Evolutionary conservation across 2,113 vertebrate genomes (phyloP), one percentile per base, ranked within the genome.

Genomic region (Callionymus lyra): DNA sequence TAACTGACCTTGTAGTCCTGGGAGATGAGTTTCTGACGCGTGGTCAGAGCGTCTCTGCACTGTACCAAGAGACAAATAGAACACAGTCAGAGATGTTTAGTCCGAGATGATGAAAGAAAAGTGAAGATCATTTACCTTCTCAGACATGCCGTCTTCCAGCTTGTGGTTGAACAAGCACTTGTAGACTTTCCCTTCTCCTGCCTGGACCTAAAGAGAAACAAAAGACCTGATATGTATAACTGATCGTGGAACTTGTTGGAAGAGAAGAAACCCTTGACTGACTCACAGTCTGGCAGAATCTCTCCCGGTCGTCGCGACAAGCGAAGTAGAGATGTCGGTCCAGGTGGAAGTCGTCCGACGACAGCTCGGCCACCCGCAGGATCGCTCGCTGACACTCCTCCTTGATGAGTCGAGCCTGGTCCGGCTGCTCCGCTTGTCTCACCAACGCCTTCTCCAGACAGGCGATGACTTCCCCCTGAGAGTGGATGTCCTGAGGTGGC

Each of bases 131-230:
- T 27, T 27, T 37, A 76, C 73, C 66, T 70, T 76, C 4, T 92
- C 91, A 68, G 92, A 93, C 94, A 98, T 98, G 21, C 88, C 89
- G 50, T 98, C 94, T 74, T 98, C 94, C 85, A 97, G 98, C 76
- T 98, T 98, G 81, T 98, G 94, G 63, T 98, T 96, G 68, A 98
- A 98, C 53, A 98, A 88, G 82, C 94, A 98, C 68, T 98, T 98
- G 81, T 98, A 98, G 14, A 98, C 91, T 66, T 90, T 74, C 12
- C 94, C 94, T 77, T 98, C 94, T 43, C 94, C 94, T 48, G 93
- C 94, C 56, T 89, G 89, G 41, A 84, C 90, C 94, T 98, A 65
- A 38, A n/a, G 10, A 35, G 37, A 70, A 64, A 56, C 53, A 41
- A 50, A 6, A 1, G 19, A 17, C 16, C 2, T 11, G 6, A 40